Percentiles rank a stretch among this genome's conserved stretches.
Evolutionary conservation across 2,797 vertebrate genomes (phyloP).

Genomic region (Xenentodon cancila): DNA sequence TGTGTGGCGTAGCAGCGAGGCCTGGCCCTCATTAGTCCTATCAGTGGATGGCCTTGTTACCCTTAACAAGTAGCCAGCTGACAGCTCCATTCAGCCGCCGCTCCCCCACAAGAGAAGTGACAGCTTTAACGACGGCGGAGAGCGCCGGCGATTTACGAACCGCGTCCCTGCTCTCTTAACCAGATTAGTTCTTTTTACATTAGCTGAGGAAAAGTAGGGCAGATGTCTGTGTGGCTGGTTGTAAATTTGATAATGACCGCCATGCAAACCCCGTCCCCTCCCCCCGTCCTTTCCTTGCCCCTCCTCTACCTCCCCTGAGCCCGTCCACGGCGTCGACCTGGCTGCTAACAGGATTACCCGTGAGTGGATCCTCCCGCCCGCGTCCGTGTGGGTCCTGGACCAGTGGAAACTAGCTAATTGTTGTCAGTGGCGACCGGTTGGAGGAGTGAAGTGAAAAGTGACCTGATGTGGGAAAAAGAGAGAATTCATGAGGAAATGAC

Average conservation of each 20-base stretch:
- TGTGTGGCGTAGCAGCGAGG: conserved; percentile 26
- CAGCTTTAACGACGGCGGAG: conserved; percentile 78
- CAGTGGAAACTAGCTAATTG: conserved; percentile 41
- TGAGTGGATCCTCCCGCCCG: conserved; percentile 41
- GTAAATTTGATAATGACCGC: conserved; percentile 88
- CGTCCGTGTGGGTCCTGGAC: conserved; percentile 17
- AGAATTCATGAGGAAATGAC: not conserved
- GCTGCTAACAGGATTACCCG: conserved; percentile 85
- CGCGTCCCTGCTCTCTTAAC: conserved; percentile 84
- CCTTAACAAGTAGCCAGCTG: conserved; percentile 76
- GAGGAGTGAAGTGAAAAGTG: conserved; percentile 26
- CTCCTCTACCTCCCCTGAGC: not conserved
- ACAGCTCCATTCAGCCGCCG: conserved; percentile 76
- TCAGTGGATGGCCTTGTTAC: conserved; percentile 75
- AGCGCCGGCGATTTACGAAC: conserved; percentile 78
- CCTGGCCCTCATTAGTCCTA: conserved; percentile 78
- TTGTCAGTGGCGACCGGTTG: conserved; percentile 47
- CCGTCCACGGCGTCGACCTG: conserved; percentile 62
- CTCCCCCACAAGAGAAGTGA: conserved; percentile 76
- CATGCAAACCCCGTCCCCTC: conserved; percentile 80
- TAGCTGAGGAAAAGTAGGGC: conserved; percentile 86
- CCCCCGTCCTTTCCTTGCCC: conserved; percentile 38
- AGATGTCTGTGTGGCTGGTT: conserved; percentile 91
- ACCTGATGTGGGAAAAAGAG: conserved; percentile 28
- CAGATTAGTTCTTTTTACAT: conserved; percentile 88